Percentiles rank a stretch among this genome's conserved stretches.
Conservation (phyloP, 2,797 vertebrate genomes). For the Glyptemys insculpta region DNA sequence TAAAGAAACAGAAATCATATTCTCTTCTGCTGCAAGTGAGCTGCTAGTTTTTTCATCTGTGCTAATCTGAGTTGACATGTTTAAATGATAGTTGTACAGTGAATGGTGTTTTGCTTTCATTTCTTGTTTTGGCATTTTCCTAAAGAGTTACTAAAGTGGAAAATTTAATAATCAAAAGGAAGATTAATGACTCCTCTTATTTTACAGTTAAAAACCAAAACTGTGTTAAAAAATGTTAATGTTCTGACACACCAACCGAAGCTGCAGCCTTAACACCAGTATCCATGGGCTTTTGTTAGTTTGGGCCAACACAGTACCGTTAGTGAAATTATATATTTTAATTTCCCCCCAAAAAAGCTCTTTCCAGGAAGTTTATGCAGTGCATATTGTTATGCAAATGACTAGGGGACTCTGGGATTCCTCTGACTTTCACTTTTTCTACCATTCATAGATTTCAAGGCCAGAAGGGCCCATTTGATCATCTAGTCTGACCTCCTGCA, state of each 20-base stretch:
- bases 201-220: not conserved
- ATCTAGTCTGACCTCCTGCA: not conserved
- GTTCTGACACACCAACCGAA: not conserved
- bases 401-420: not conserved
- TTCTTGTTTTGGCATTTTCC: not conserved
- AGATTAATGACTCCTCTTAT: not conserved
- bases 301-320: not conserved
- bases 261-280: not conserved
- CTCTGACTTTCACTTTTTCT: not conserved
- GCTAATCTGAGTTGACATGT: not conserved
- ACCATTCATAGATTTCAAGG: not conserved
- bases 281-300: not conserved
- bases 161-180: not conserved
- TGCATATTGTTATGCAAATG: not conserved
- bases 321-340: not conserved
- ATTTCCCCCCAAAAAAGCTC: not conserved
- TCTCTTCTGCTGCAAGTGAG: not conserved
- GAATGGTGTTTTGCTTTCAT: not conserved
- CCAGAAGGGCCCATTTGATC: not conserved
- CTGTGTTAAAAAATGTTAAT: not conserved
- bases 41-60: not conserved
- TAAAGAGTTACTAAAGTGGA: not conserved
- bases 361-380: not conserved
- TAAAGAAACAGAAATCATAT: not conserved
- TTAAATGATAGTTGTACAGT: not conserved